Evolutionary conservation across 1,140 invertebrate species (phyloP), one percentile per base, ranked within the genome.

Genomic region (Nomia melanderi): DNA sequence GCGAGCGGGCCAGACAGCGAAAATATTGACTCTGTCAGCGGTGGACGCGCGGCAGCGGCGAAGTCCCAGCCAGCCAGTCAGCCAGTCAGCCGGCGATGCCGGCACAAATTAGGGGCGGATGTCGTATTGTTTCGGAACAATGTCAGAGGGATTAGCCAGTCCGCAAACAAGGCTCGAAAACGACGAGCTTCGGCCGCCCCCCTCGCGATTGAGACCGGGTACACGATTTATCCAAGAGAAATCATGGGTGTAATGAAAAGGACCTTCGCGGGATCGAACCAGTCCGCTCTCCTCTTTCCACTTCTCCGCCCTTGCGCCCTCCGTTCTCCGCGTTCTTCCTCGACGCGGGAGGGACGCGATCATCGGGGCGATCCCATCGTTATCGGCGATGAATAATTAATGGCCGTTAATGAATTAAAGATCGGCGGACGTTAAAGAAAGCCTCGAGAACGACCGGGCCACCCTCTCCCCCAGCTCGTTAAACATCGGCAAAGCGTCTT

Each of bases 121-220:
- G 56, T 73, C 31, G 80, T 65, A 87, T 88, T 87, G 87, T 87
- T 84, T 88, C 77, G 76, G 84, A 85, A 87, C 86, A 87, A 88
- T 88, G 82, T 87, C 81, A 81, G 78, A 71, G 69, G 85, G 87
- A 87, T 88, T 86, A 88, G 82, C 73, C 73, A 50, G 47, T 62
- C 41, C 63, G 72, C 66, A 77, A 57, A 65, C 69, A 76, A 44
- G 29, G 69, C 64, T 59, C 59, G 7, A 47, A 79, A 66, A 78
- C 20, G 7, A 11, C n/a, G 6, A 20, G 23, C 20, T 54, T 33
- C 53, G 29, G 9, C 41, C 36, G 44, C 23, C 12, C 29, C 39
- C 17, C 11, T 0, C 54, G 6, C 33, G 23, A 39, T 57, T 36
- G 63, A 23, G n/a, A n/a, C 50, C 36, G 53, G 56, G 20, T 69